Evolutionary conservation across 2,888 invertebrate species (phyloP).

Genomic region (Pseudeuparius sepicola): DNA sequence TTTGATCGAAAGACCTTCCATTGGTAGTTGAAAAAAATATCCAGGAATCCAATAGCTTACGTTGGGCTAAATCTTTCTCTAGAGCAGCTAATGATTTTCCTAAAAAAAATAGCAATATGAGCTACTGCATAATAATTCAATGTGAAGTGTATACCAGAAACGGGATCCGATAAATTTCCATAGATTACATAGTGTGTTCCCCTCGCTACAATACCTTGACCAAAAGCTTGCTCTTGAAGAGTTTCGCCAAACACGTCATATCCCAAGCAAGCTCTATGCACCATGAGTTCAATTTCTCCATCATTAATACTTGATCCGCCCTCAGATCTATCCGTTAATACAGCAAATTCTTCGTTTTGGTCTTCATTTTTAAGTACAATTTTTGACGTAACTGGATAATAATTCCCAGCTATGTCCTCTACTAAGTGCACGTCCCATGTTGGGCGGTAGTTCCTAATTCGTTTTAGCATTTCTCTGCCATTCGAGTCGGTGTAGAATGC

Average conservation of each 20-base stretch:
- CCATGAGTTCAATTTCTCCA: conserved; percentile 56
- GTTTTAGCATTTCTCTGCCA: conserved; percentile 70
- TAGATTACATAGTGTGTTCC: conserved; percentile 39
- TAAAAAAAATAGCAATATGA: no score
- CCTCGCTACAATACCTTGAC: conserved; percentile 54
- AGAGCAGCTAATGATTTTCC: no score
- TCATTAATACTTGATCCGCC: conserved; percentile 50
- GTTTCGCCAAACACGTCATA: conserved; percentile 92
- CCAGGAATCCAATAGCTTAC: conserved; percentile 14
- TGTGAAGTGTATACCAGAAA: no score
- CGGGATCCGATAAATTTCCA: no score
- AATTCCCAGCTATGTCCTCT: conserved; percentile 54
- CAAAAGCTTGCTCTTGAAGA: conserved; percentile 67
- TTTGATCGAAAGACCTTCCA: conserved; percentile 10
- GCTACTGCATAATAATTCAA: no score
- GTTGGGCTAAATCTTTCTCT: conserved; percentile 14
- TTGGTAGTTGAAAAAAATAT: conserved; percentile 13
- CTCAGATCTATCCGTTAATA: conserved; percentile 51
- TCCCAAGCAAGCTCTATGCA: conserved; percentile 62
- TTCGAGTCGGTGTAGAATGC: conserved; percentile 88
- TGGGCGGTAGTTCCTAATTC: conserved; percentile 56
- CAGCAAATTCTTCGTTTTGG: conserved; percentile 42
- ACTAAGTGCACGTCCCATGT: conserved; percentile 55
- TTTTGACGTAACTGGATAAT: conserved; percentile 59
- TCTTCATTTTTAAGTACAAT: conserved; percentile 44